Evolutionary conservation across 2,113 vertebrate species (phyloP).

Genomic region (Sebastes fasciatus): DNA sequence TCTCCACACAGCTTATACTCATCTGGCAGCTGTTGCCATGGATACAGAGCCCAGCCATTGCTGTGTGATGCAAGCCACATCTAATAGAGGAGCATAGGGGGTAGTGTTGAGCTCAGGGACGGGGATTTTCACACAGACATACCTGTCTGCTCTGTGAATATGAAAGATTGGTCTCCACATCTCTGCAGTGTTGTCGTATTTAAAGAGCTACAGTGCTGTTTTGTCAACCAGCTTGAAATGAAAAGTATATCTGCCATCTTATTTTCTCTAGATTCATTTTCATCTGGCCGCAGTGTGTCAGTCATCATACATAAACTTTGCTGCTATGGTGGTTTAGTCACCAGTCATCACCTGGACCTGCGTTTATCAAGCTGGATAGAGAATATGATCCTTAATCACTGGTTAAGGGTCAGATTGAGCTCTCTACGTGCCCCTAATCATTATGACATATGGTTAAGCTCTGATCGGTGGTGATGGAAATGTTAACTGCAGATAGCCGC

Average conservation of each 20-base stretch:
- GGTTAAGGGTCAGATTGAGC: constrained; percentile 23
- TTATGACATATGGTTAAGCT: constrained; percentile 66
- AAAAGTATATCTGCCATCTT: background rate
- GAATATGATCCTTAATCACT: background rate
- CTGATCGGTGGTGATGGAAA: constrained; percentile 53
- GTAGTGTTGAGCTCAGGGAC: constrained; percentile 76
- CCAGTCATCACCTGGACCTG: background rate
- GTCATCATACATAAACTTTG: background rate
- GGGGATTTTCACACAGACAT: constrained; percentile 29
- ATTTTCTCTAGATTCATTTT: background rate
- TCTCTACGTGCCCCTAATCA: constrained; percentile 18
- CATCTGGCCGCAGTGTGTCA: background rate
- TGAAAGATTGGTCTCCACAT: background rate
- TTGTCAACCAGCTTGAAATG: background rate
- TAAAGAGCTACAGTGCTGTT: background rate
- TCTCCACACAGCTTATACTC: constrained; percentile 62
- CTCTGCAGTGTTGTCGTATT: constrained; percentile 22
- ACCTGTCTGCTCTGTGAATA: constrained; percentile 26
- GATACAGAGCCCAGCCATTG: constrained; percentile 81
- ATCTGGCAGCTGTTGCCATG: constrained; percentile 91
- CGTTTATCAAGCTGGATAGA: background rate
- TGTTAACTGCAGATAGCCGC: constrained; percentile 62
- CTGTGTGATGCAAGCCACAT: constrained; percentile 68
- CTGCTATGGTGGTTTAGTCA: background rate
- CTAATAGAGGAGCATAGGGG: constrained; percentile 73